phyloP scores from a whole-genome alignment of 2,888 invertebrate species.

The Belgica antarctica region DNA sequence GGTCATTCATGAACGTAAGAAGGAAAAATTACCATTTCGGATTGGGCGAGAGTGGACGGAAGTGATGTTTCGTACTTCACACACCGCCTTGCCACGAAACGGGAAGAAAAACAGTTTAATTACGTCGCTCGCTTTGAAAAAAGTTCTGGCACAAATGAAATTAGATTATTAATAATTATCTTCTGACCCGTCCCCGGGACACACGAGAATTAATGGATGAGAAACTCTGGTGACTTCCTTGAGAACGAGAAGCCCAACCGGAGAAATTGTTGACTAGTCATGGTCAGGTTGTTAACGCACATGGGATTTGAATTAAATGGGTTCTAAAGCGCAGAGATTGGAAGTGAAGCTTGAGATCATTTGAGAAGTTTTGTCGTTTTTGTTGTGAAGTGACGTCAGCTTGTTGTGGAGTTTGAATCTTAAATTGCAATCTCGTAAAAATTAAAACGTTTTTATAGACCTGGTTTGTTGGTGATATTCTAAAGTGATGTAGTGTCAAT shows the following conservation, averaged over 20 bases:
- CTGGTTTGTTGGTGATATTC: no score
- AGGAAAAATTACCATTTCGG: conserved; percentile 28
- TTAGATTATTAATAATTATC: conserved; percentile 42
- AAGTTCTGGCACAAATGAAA: no score
- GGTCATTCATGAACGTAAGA: background rate
- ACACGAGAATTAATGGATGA: conserved; percentile 29
- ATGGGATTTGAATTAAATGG: background rate
- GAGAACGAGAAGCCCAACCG: background rate
- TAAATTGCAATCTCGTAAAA: no score
- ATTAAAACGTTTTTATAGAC: no score
- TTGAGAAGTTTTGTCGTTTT: no score
- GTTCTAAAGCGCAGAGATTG: no score
- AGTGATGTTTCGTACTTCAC: conserved; percentile 1
- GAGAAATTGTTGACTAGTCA: background rate
- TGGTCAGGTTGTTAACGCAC: background rate
- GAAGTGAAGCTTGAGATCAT: no score
- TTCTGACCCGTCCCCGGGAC: background rate
- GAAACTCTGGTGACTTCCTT: conserved; percentile 20
- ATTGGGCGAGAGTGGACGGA: conserved; percentile 28
- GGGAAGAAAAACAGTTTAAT: conserved; percentile 23
- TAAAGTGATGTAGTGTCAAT: no score
- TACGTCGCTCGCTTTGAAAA: background rate
- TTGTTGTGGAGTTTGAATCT: no score
- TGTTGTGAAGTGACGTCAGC: no score
- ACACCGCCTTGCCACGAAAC: background rate